A percentile compares a stretch with the other conserved stretches of the same genome.
Evolutionary conservation across 2,797 vertebrate species (phyloP).

Genomic region (Anableps anableps): DNA sequence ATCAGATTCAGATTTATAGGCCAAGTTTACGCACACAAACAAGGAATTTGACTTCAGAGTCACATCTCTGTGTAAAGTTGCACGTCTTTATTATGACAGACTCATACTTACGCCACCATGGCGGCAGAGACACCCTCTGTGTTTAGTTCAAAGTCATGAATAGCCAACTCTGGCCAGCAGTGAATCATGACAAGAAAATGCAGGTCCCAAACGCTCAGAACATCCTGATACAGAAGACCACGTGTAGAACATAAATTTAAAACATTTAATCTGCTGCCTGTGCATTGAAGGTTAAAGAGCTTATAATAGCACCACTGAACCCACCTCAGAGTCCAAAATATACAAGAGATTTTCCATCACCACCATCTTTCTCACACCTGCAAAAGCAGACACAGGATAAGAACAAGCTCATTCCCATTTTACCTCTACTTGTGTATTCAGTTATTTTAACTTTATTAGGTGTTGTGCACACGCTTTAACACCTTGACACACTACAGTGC

Average conservation of each 20-base stretch:
- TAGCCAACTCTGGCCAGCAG: conserved; percentile 84
- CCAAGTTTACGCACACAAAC: neutral
- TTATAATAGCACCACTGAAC: conserved; percentile 28
- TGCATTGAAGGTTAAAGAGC: neutral
- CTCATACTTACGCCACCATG: conserved; percentile 75
- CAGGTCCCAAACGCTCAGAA: conserved; percentile 90
- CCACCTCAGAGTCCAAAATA: conserved; percentile 89
- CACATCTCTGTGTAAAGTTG: neutral
- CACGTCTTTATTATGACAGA: conserved; percentile 3
- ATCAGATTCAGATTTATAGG: neutral
- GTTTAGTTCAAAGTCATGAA: conserved; percentile 91
- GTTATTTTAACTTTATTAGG: too few relatives aligned
- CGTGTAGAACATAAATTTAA: neutral
- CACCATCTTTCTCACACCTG: conserved; percentile 90
- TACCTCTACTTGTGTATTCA: neutral
- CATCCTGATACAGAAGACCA: conserved; percentile 72
- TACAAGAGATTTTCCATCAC: conserved; percentile 89
- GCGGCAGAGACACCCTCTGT: conserved; percentile 87
- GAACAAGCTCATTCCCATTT: neutral
- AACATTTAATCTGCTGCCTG: neutral
- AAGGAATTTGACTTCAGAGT: neutral
- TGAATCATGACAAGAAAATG: conserved; percentile 86
- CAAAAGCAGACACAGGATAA: conserved; percentile 27
- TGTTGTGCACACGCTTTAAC: neutral
- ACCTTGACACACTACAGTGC: neutral